Evolutionary conservation across 2,888 invertebrate species (phyloP).

Genomic region (Cylindroiulus punctatus): DNA sequence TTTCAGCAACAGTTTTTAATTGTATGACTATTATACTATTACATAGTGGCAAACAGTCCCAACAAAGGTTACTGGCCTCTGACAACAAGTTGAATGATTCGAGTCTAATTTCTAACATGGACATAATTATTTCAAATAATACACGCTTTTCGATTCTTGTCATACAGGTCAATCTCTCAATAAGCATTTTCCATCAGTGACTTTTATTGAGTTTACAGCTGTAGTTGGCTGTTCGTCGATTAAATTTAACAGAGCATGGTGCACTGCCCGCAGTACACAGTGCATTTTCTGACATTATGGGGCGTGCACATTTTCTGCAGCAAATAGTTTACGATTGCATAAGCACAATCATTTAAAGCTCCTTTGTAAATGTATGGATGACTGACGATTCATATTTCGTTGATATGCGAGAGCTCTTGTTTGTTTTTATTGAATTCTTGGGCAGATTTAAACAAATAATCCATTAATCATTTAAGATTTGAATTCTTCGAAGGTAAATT

Average conservation of each 20-base stretch:
- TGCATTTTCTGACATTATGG: neutral
- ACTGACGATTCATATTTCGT: neutral
- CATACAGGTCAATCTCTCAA: no score
- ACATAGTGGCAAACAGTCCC: neutral
- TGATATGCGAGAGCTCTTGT: neutral
- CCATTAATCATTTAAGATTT: conserved; percentile 3
- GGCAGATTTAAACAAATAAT: neutral
- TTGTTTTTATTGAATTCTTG: neutral
- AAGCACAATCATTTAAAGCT: neutral
- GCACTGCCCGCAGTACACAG: neutral
- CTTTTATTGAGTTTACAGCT: neutral
- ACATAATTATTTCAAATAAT: no score
- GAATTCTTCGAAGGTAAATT: neutral
- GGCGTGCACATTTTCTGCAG: neutral
- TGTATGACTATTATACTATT: neutral
- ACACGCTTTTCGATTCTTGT: no score
- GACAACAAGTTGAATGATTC: conserved; percentile 38
- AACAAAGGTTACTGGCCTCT: conserved; percentile 38
- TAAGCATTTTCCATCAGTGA: no score
- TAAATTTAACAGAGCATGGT: neutral
- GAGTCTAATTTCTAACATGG: no score
- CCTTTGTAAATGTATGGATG: neutral
- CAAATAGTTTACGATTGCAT: neutral
- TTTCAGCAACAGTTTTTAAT: neutral
- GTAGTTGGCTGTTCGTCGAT: neutral